phyloP scores from a whole-genome alignment of 2,797 vertebrate genomes.

The Manis javanica region DNA sequence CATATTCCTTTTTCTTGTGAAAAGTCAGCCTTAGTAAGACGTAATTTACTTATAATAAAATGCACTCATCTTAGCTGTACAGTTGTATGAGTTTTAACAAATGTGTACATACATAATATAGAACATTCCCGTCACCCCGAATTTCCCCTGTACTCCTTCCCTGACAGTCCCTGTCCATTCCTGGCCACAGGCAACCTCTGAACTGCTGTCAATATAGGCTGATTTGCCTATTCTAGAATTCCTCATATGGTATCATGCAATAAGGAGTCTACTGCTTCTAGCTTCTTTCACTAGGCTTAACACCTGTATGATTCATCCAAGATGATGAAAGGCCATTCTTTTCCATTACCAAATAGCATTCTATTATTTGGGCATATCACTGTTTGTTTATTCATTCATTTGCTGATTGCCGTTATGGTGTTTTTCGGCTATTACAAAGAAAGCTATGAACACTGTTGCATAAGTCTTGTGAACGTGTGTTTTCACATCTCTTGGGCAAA shows the following conservation, averaged over 20 bases:
- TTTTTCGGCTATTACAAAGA: slow-evolving; percentile 19
- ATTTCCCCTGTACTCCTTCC: background rate
- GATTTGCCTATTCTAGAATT: background rate
- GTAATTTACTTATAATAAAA: background rate
- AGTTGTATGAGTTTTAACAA: background rate
- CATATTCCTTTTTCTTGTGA: background rate
- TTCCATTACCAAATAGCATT: background rate
- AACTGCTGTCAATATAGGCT: background rate
- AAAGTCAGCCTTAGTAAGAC: background rate
- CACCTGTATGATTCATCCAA: background rate
- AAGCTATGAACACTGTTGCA: background rate
- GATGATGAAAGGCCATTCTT: background rate
- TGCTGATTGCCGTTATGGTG: background rate
- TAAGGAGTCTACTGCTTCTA: background rate
- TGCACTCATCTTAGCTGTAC: background rate
- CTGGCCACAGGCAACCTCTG: background rate
- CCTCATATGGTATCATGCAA: background rate
- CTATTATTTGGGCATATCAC: background rate
- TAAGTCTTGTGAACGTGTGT: background rate
- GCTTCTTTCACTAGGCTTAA: background rate
- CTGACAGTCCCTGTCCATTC: background rate
- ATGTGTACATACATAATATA: background rate
- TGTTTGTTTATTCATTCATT: background rate
- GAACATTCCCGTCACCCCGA: background rate
- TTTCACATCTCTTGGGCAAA: slow-evolving; percentile 37